Conservation (phyloP, 2,113 vertebrate species). For the Todiramphus chloris region DNA sequence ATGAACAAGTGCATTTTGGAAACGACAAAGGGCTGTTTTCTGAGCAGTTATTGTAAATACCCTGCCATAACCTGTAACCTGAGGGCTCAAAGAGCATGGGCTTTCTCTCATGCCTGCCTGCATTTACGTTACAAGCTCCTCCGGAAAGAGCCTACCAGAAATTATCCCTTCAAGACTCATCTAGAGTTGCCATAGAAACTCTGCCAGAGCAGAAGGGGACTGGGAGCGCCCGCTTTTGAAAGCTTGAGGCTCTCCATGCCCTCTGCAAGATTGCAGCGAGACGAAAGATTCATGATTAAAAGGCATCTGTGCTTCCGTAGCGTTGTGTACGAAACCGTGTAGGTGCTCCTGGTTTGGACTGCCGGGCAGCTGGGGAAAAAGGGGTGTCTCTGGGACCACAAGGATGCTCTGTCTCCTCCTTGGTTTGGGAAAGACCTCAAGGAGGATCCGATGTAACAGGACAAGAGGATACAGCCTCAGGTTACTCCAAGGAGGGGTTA, state of each 20-base stretch:
- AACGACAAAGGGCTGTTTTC: conserved; percentile 15
- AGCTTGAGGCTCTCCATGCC: not conserved
- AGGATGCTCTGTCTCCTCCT: not conserved
- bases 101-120: not conserved
- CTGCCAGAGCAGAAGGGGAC: not conserved
- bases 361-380: not conserved
- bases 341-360: not conserved
- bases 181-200: conserved; percentile 20
- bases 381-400: not conserved
- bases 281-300: accelerated
- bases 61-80: not conserved
- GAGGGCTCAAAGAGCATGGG: not conserved
- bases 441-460: not conserved
- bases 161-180: not conserved
- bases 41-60: not conserved
- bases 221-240: not conserved
- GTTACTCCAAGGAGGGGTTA: not conserved
- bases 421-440: not conserved
- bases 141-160: not conserved
- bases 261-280: not conserved
- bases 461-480: not conserved
- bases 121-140: not conserved
- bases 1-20: conserved; percentile 12
- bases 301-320: not conserved
- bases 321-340: accelerated